Evolutionary conservation across 2,797 vertebrate species (phyloP), one percentile per base, ranked within the genome.

Genomic region (Tragelaphus oryx): DNA sequence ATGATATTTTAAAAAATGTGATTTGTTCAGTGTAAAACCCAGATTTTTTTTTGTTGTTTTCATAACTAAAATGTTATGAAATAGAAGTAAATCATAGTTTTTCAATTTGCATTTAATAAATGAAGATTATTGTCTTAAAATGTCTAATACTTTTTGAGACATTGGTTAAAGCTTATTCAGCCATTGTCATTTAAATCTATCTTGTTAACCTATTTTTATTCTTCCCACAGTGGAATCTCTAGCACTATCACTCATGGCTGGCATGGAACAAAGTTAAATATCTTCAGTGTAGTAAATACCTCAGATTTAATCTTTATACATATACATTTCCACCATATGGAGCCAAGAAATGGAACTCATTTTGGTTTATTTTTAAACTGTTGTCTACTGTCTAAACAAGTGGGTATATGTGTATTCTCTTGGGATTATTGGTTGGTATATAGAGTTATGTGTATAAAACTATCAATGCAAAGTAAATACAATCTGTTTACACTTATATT

Each of bases 231-330:
- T 99, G 99, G 99, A 99, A 97, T 99, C 99, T 96, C 98, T 99
- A 89, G 99, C 99, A 13, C 98, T 99, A 71, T 99, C 99, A 4
- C 98, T 99, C 95, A 99, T 99, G 99, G 99, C 99, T 10, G 99
- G 99, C 75, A 99, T 99, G 97, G 99, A 99, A 93, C 99, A 99
- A 76, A 97, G 93, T 95, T 99, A 97, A 97, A n/a, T 57, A 30
- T 33, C 46, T 65, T 4, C 50, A 59, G 16, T 78, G 20, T 26
- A 6, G 2, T 75, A 79, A 97, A 50, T 26, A 71, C 26, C 28
- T 89, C 41, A 91, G 54, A 97, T 68, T 75, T 78, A 48, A 91
- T 33, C 65, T 54, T 85, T 94, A 44, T 44, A 84, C 41, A 26
- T 33, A 76, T 76, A 75, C 5, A 88, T 76, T 71, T 86, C 96